A percentile compares a stretch with the other conserved stretches of the same genome.
Conservation (phyloP, 92 coral and sea anemone species). For the Phymanthus crucifer region DNA sequence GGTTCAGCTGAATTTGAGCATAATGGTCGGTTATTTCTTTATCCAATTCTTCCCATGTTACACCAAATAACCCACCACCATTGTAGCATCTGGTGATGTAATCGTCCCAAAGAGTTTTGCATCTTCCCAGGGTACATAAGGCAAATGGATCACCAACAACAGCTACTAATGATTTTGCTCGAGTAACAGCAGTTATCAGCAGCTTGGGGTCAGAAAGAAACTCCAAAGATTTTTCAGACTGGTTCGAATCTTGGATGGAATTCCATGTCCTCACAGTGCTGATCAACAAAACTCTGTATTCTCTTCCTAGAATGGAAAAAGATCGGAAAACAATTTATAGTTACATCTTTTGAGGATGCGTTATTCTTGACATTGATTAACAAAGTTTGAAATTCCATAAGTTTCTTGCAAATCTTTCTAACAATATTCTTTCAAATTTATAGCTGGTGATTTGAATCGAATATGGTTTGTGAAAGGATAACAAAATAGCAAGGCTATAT, state of each 20-base stretch:
- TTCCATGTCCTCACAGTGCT: conserved; percentile 88
- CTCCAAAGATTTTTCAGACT: conserved; percentile 53
- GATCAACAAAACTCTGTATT: conserved; percentile 86
- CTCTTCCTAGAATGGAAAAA: conserved; percentile 54
- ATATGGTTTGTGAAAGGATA: background rate
- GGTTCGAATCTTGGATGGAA: conserved; percentile 61
- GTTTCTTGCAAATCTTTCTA: too few species aligned
- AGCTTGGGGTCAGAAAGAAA: conserved; percentile 85
- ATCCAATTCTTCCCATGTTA: conserved; percentile 43
- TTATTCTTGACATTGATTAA: background rate
- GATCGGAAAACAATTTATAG: background rate
- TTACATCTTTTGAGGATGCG: background rate
- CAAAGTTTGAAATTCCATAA: background rate
- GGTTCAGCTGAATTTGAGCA: conserved; percentile 50
- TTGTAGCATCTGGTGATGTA: conserved; percentile 70
- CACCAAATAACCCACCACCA: conserved; percentile 62
- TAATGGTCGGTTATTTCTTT: background rate
- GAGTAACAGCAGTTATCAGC: conserved; percentile 89
- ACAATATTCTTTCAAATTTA: background rate
- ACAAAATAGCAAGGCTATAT: background rate
- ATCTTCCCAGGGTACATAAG: conserved; percentile 84
- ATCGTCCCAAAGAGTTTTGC: conserved; percentile 75
- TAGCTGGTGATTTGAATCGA: background rate
- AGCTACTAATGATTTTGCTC: conserved; percentile 94
- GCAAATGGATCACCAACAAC: conserved; percentile 96